A percentile compares a stretch with the other conserved stretches of the same genome.
Conservation (phyloP, 2,113 vertebrate species). For the Eira barbara region DNA sequence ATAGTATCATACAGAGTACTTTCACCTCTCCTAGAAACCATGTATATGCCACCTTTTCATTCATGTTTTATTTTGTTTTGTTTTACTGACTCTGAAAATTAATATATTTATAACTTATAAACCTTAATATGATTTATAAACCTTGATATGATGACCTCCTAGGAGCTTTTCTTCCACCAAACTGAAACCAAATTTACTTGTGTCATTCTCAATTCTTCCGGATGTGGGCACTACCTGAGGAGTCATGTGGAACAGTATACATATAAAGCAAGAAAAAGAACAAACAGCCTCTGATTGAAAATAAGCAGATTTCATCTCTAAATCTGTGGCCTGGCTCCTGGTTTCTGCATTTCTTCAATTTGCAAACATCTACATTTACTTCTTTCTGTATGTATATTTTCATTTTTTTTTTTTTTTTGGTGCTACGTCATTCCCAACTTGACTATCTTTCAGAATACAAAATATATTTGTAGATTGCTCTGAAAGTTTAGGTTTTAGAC, state of each 20-base stretch:
- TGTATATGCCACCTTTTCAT: background rate
- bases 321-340: background rate
- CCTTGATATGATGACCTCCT: background rate
- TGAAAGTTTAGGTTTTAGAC: background rate
- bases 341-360: background rate
- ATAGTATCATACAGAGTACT: background rate
- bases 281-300: background rate
- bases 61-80: background rate
- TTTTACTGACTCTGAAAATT: background rate
- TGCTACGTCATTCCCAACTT: background rate
- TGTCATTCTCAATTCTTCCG: background rate
- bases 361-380: background rate
- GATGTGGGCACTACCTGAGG: background rate
- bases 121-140: background rate
- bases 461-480: background rate
- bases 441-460: background rate
- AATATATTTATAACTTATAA: background rate
- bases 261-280: background rate
- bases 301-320: background rate
- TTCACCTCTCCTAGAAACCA: background rate
- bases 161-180: background rate
- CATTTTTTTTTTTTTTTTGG: background rate
- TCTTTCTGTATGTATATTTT: background rate
- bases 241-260: background rate
- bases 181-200: background rate